phyloP scores from a whole-genome alignment of 2,888 invertebrate species.

The Leptopilina myrica region DNA sequence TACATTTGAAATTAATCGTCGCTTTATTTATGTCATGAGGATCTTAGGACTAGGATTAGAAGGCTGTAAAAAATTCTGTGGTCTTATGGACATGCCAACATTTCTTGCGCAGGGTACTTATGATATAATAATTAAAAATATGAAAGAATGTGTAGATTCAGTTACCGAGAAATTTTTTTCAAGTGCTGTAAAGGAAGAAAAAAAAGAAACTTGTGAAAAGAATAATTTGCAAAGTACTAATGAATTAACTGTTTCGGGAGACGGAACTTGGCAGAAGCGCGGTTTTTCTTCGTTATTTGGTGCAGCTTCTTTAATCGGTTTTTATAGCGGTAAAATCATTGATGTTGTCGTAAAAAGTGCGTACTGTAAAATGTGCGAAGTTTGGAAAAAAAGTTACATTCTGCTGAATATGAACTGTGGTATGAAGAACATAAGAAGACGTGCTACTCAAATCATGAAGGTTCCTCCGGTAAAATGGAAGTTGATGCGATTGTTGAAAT shows the following conservation, averaged over 20 bases:
- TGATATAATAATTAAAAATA: constrained; percentile 40
- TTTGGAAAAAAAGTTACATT: neutral
- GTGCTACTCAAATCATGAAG: neutral
- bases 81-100: constrained; percentile 45
- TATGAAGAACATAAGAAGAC: constrained; percentile 21
- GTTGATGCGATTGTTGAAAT: no score
- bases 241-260: no score
- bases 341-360: no score
- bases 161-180: constrained; percentile 2
- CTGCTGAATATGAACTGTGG: neutral
- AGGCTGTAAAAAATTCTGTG: constrained; percentile 44
- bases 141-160: constrained; percentile 11
- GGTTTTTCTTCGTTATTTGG: no score
- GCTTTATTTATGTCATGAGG: constrained; percentile 48
- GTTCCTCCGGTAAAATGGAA: no score
- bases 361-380: no score
- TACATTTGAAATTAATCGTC: constrained; percentile 49
- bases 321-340: no score
- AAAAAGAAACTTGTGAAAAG: neutral
- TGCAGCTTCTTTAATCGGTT: no score
- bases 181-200: neutral
- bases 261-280: no score
- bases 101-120: constrained; percentile 43
- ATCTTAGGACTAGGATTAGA: constrained; percentile 46
- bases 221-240: neutral